Conservation (phyloP, 2,888 invertebrate genomes). For the Pegoplata infirma region DNA sequence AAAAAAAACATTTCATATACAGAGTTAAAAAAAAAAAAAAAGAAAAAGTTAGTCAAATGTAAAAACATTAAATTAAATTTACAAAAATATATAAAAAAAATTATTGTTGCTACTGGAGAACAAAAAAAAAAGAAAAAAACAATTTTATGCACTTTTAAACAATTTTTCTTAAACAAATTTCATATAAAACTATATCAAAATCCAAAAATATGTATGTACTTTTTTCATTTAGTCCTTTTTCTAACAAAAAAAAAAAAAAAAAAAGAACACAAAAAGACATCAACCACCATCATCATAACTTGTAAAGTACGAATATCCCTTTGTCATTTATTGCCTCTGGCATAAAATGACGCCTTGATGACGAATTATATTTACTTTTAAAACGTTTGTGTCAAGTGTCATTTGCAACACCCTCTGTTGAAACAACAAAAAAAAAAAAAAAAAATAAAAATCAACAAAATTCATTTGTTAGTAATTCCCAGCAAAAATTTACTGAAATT, state of each 20-base stretch:
- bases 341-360: conserved; percentile 62
- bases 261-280: no score
- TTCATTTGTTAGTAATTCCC: no score
- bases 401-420: conserved; percentile 61
- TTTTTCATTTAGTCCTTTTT: conserved; percentile 17
- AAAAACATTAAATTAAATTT: conserved; percentile 53
- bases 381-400: conserved; percentile 63
- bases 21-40: conserved; percentile 1
- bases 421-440: conserved; percentile 34
- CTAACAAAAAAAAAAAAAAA: no score
- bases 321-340: conserved; percentile 55
- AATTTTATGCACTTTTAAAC: conserved; percentile 63
- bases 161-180: conserved; percentile 32
- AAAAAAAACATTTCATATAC: conserved; percentile 5
- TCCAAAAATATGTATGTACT: neutral
- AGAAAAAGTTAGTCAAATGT: conserved; percentile 50
- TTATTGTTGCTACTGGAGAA: conserved; percentile 35
- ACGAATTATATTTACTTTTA: conserved; percentile 63
- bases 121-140: conserved; percentile 14
- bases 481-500: no score
- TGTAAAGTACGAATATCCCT: conserved; percentile 53
- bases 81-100: conserved; percentile 32
- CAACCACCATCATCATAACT: neutral
- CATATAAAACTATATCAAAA: conserved; percentile 45
- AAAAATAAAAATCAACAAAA: conserved; percentile 42